phyloP scores from a whole-genome alignment of 2,797 vertebrate species.

The Pygocentrus nattereri region DNA sequence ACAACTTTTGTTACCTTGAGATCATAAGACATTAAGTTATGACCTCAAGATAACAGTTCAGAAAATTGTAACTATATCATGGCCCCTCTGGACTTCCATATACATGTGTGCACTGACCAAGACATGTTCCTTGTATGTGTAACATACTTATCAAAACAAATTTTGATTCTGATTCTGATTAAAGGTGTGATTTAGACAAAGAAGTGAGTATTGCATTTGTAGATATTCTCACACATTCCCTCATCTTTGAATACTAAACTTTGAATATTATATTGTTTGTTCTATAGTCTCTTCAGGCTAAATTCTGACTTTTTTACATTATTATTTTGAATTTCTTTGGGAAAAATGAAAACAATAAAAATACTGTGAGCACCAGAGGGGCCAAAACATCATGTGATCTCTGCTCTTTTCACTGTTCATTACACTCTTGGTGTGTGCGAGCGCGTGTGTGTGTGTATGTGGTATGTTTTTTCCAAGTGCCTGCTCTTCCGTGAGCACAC shows the following conservation, averaged over 20 bases:
- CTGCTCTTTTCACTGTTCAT: slow-evolving; percentile 40
- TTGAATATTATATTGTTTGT: neutral
- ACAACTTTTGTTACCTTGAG: too few species aligned
- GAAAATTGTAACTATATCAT: too few species aligned
- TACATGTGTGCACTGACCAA: too few species aligned
- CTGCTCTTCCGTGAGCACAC: slow-evolving; percentile 80
- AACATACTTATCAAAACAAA: too few species aligned
- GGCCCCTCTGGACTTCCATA: too few species aligned
- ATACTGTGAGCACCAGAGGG: neutral
- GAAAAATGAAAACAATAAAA: neutral
- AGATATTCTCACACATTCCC: neutral
- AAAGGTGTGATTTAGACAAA: too few species aligned
- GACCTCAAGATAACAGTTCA: too few species aligned
- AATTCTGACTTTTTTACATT: neutral
- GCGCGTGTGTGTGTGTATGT: slow-evolving; percentile 33
- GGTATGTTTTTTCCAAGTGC: slow-evolving; percentile 74
- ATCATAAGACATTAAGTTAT: too few species aligned
- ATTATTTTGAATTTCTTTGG: slow-evolving; percentile 8
- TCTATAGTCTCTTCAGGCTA: neutral
- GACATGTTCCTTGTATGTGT: too few species aligned
- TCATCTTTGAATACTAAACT: neutral
- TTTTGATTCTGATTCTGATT: too few species aligned
- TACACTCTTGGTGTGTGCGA: slow-evolving; percentile 32
- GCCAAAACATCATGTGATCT: slow-evolving; percentile 42
- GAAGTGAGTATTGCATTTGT: too few species aligned